Percentiles rank a stretch among this genome's conserved stretches.
Conservation (phyloP, 2,113 vertebrate genomes). For the Rhea pennata region DNA sequence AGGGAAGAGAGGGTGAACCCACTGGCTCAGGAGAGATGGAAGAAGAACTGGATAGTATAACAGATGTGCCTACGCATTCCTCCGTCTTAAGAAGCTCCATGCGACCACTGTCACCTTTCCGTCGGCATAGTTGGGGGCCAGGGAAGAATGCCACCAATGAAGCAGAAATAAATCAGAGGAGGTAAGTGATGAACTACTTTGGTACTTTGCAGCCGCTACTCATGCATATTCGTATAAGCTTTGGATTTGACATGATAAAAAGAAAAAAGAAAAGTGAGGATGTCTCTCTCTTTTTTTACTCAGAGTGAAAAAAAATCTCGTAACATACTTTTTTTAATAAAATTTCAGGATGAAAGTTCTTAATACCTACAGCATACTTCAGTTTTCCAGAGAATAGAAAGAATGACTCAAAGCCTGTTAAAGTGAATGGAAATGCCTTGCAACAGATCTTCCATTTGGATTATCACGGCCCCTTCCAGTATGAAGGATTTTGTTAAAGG, state of each 20-base stretch:
- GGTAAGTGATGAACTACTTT: slow-evolving; percentile 76
- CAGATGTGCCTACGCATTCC: slow-evolving; percentile 82
- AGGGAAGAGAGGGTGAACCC: slow-evolving; percentile 57
- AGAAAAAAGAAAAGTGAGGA: neutral
- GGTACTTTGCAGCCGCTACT: neutral
- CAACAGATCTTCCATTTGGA: neutral
- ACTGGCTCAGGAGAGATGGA: slow-evolving; percentile 78
- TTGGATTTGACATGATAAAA: neutral
- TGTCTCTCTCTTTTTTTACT: neutral
- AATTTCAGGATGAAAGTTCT: slow-evolving; percentile 6
- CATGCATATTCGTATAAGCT: neutral
- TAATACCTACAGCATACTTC: neutral
- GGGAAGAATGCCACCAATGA: slow-evolving; percentile 88
- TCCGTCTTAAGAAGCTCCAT: slow-evolving; percentile 78
- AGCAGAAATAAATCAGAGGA: slow-evolving; percentile 91
- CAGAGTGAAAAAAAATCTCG: neutral
- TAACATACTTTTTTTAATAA: neutral
- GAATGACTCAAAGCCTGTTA: neutral
- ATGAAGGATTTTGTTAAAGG: neutral
- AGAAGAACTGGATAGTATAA: slow-evolving; percentile 91
- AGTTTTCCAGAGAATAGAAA: neutral
- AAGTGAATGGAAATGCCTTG: neutral
- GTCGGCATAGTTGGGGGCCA: slow-evolving; percentile 96
- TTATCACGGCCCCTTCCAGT: neutral
- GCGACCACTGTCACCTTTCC: slow-evolving; percentile 90